A percentile compares a stretch with the other conserved stretches of the same genome.
These are phyloP conservation scores for Upupa epops DNA, from an alignment of 2,113 vertebrate genomes.

Conservation along the genomic window DNA sequence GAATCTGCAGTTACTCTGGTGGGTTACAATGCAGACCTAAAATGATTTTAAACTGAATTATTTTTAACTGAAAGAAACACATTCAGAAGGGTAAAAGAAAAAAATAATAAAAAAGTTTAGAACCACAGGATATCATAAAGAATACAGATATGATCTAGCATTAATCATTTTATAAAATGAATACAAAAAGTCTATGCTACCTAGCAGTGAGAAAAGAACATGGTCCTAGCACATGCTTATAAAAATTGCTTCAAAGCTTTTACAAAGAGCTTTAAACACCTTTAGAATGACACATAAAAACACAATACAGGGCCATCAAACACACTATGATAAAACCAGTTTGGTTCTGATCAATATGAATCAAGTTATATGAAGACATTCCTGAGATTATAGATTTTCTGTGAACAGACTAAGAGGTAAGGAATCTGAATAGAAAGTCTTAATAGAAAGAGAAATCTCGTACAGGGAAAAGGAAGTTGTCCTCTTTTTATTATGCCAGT, in stretches of 20 bases:
- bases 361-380: not conserved
- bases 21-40: not conserved
- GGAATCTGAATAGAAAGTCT: not conserved
- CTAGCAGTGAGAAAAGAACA: not conserved
- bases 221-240: rapidly evolving
- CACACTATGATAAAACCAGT: not conserved
- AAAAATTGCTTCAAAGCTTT: not conserved
- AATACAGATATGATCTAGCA: not conserved
- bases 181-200: not conserved
- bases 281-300: not conserved
- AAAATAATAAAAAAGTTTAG: not conserved
- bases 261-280: not conserved
- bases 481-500: not conserved
- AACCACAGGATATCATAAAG: not conserved
- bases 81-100: not conserved
- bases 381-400: not conserved
- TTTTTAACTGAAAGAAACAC: not conserved
- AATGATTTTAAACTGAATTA: not conserved
- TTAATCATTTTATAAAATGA: not conserved
- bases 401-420: not conserved
- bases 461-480: not conserved
- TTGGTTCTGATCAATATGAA: not conserved
- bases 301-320: not conserved
- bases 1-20: not conserved
- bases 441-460: not conserved